These are phyloP conservation scores for Megalops atlanticus DNA, from an alignment of 2,113 vertebrate genomes.

Conservation along the genomic window DNA sequence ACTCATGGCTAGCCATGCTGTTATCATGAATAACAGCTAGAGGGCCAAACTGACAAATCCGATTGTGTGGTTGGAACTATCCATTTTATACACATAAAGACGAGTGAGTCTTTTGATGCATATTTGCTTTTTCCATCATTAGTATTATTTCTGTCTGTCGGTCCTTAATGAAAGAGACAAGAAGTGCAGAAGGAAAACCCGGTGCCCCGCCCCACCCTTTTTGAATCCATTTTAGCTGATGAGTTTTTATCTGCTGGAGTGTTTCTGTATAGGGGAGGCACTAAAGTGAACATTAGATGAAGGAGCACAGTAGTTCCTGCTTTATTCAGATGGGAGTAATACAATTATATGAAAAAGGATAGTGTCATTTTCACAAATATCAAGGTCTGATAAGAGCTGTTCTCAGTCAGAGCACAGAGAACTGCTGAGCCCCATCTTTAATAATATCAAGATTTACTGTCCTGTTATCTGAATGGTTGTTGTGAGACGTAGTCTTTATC, in stretches of 20 bases:
- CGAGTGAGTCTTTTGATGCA: too few species aligned
- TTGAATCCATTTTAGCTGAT: not conserved
- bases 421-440: conserved; percentile 25
- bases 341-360: not conserved
- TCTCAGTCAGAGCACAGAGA: not conserved
- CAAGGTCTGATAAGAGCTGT: not conserved
- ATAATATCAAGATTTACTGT: conserved; percentile 52
- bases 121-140: too few species aligned
- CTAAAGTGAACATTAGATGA: not conserved
- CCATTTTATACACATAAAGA: too few species aligned
- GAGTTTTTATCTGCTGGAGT: not conserved
- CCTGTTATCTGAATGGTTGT: conserved; percentile 39
- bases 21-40: too few species aligned
- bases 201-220: too few species aligned
- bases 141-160: too few species aligned
- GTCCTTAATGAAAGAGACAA: too few species aligned
- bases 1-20: too few species aligned
- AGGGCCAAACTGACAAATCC: too few species aligned
- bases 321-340: not conserved
- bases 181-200: not conserved
- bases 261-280: not conserved
- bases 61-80: too few species aligned
- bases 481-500: too few species aligned
- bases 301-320: not conserved
- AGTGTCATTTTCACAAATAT: too few species aligned